These are phyloP conservation scores for Sturmia bella DNA, from an alignment of 2,888 invertebrate species.

Conservation along the genomic window DNA sequence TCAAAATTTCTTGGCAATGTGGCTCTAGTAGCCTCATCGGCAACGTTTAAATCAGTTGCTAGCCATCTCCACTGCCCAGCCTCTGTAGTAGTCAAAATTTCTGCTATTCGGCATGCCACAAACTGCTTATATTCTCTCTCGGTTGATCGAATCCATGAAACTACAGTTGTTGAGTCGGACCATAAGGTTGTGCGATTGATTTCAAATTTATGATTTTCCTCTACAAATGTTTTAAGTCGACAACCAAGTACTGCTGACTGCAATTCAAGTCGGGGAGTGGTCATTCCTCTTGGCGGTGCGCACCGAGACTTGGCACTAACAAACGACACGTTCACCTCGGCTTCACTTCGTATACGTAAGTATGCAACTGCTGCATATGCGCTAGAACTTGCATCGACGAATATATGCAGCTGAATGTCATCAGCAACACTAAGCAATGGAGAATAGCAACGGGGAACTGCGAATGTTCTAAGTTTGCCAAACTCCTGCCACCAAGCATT, in stretches of 20 bases:
- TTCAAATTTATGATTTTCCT: constrained; percentile 33
- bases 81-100: constrained; percentile 41
- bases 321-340: constrained; percentile 55
- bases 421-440: constrained; percentile 31
- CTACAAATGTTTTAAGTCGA: constrained; percentile 42
- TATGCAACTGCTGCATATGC: constrained; percentile 59
- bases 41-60: constrained; percentile 33
- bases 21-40: constrained; percentile 48
- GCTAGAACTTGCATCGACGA: constrained; percentile 62
- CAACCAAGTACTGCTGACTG: constrained; percentile 57
- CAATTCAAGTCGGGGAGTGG: constrained; percentile 59
- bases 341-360: constrained; percentile 38
- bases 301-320: constrained; percentile 51
- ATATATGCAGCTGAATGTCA: constrained; percentile 58
- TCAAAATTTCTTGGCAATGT: background rate
- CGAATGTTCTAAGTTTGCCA: constrained; percentile 32
- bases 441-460: constrained; percentile 55
- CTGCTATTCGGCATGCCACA: constrained; percentile 51
- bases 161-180: constrained; percentile 12
- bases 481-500: constrained; percentile 53
- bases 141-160: constrained; percentile 60
- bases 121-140: constrained; percentile 63
- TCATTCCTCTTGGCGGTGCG: constrained; percentile 55
- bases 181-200: constrained; percentile 21
- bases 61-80: constrained; percentile 67